Evolutionary conservation across 1,140 invertebrate species (phyloP), one percentile per base, ranked within the genome.

Genomic region (Bombus sibiricus): DNA sequence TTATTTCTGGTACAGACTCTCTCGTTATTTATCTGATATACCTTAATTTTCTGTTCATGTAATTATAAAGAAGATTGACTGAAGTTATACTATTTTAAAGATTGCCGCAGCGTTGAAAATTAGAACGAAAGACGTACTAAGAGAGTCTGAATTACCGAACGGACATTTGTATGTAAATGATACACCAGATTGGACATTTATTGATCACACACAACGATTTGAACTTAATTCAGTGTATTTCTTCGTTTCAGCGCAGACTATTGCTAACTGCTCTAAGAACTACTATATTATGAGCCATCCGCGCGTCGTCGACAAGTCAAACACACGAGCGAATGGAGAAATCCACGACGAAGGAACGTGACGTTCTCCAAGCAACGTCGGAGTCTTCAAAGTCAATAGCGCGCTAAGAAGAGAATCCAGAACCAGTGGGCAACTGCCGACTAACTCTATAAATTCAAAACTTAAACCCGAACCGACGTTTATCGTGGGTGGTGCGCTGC

Each of bases 381-480:
- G 39, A 41, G 81, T 83, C 41, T 68, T 77, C 74, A 78, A 43
- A 77, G 43, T 78, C 74, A 83, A 83, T 66, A 78, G 28, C 13
- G 47, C 2, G 37, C 18, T 57, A 53, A 43, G 73, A 32, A 53
- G 73, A 43, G 73, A 43, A 75, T 75, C 73, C n/a, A 9, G 18
- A n/a, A 34, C 12, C 41, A 47, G 32, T 28, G n/a, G 41, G 43
- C 59, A 28, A 64, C 39, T 39, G 39, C 39, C 47, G 57, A 86
- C 72, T 59, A 83, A 86, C 77, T 43, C 76, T 39, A 88, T 90
- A 90, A 90, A 90, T 90, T 88, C 68, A 32, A 74, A 89, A 86
- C 89, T 90, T 90, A 83, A 90, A 80, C 86, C n/a, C 22, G 68
- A 22, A 66, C 69, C 74, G 47, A 68, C 83, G 76, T 43, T 74